A percentile compares a stretch with the other conserved stretches of the same genome.
Conservation (phyloP, 2,888 invertebrate genomes). For the Athalia circularis region DNA sequence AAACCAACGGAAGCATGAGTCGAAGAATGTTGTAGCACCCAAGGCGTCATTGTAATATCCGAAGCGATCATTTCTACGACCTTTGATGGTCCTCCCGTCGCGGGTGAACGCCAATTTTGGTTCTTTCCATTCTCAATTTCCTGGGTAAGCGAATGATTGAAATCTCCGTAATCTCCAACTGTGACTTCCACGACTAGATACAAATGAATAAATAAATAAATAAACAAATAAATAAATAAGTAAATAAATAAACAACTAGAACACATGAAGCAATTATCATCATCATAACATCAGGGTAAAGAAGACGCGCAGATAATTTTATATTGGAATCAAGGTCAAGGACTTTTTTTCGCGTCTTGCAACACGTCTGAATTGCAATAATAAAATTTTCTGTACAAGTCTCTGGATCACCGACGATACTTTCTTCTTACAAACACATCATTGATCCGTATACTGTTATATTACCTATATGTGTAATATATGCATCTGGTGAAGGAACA, state of each 20-base stretch:
- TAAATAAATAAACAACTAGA: not conserved
- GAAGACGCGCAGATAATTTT: not conserved
- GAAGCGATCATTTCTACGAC: constrained; percentile 75
- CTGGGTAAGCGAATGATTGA: constrained; percentile 76
- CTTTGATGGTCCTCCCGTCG: constrained; percentile 43
- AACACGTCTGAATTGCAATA: not conserved
- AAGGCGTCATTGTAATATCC: constrained; percentile 76
- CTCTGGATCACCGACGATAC: not conserved
- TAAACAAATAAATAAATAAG: not conserved
- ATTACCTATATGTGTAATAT: too few species aligned
- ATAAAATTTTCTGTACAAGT: not conserved
- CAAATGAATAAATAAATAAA: not conserved
- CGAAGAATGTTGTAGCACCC: constrained; percentile 70
- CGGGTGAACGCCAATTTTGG: constrained; percentile 76
- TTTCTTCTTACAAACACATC: not conserved
- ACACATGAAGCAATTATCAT: not conserved
- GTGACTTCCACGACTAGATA: constrained; percentile 86
- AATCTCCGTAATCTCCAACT: constrained; percentile 84
- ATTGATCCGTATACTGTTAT: too few species aligned
- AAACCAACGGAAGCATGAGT: constrained; percentile 53
- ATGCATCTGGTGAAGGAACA: too few species aligned
- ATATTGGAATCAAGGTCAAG: not conserved
- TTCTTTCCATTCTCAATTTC: constrained; percentile 81
- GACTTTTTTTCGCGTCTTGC: not conserved
- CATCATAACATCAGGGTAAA: too few species aligned